Evolutionary conservation across 2,113 vertebrate genomes (phyloP).

Genomic region (Prochilodus magdalenae): DNA sequence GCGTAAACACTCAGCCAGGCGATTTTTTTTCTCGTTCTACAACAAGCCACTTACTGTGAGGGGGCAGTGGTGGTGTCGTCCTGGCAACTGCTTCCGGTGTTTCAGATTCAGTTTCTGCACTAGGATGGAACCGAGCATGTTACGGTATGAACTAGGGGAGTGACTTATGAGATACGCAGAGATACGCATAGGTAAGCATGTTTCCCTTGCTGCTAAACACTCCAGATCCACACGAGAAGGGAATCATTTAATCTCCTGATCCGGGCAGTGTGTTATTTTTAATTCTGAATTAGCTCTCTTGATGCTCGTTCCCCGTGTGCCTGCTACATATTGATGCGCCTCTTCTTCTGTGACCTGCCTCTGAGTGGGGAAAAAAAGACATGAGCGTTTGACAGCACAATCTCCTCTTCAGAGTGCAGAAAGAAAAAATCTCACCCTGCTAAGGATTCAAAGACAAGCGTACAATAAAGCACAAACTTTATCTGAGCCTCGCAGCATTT

Average conservation of each 20-base stretch:
- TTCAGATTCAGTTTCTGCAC: not conserved
- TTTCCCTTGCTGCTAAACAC: not conserved
- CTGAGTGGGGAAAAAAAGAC: conserved; percentile 36
- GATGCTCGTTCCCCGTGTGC: not conserved
- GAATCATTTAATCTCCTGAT: not conserved
- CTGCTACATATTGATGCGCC: conserved; percentile 34
- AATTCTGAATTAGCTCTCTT: conserved; percentile 30
- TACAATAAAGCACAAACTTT: conserved; percentile 40
- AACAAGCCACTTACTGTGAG: conserved; percentile 9
- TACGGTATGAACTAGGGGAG: conserved; percentile 18
- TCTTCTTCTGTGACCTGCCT: conserved; percentile 28
- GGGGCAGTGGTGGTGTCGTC: not conserved
- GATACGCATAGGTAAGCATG: too few relatives aligned
- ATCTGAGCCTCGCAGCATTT: conserved; percentile 29
- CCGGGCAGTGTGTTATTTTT: conserved; percentile 13
- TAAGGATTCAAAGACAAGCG: conserved; percentile 30
- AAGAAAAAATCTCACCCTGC: conserved; percentile 22
- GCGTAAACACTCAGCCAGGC: not conserved
- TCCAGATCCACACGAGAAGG: not conserved
- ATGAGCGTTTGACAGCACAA: conserved; percentile 23
- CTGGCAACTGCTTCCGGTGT: not conserved
- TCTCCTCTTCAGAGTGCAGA: conserved; percentile 22
- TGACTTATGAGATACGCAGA: not conserved
- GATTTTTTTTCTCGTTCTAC: not conserved
- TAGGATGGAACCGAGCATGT: conserved; percentile 9